phyloP scores from a whole-genome alignment of 2,888 invertebrate genomes.

The Lasioglossum lativentre region DNA sequence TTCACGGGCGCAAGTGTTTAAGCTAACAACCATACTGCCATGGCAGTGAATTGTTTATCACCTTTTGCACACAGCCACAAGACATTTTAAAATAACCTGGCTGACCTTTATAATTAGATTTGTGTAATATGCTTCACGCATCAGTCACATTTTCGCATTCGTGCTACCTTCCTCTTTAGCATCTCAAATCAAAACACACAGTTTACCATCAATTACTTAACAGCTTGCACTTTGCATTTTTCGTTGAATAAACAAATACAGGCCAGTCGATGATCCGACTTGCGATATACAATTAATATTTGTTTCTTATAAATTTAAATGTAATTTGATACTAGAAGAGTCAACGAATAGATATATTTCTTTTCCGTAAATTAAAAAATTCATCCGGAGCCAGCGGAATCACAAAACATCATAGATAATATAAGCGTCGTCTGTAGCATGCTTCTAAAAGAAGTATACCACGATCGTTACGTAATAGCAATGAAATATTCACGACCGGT shows the following conservation, averaged over 20 bases:
- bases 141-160: not conserved
- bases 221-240: not conserved
- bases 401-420: not conserved
- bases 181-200: not conserved
- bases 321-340: not conserved
- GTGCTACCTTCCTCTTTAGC: not conserved
- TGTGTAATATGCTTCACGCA: not conserved
- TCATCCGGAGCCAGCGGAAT: not conserved
- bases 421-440: not conserved
- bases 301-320: not conserved
- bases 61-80: constrained; percentile 3
- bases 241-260: not conserved
- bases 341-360: not conserved
- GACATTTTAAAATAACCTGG: constrained; percentile 31
- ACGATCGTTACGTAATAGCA: constrained; percentile 22
- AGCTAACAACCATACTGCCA: constrained; percentile 21
- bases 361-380: not conserved
- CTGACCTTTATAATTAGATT: constrained; percentile 33
- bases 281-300: not conserved
- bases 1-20: constrained; percentile 4
- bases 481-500: constrained; percentile 42
- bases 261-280: no score
- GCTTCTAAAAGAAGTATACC: constrained; percentile 6
- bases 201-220: not conserved
- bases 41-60: constrained; percentile 34